phyloP scores from a whole-genome alignment of 2,888 invertebrate species.

The Beris morrisii region DNA sequence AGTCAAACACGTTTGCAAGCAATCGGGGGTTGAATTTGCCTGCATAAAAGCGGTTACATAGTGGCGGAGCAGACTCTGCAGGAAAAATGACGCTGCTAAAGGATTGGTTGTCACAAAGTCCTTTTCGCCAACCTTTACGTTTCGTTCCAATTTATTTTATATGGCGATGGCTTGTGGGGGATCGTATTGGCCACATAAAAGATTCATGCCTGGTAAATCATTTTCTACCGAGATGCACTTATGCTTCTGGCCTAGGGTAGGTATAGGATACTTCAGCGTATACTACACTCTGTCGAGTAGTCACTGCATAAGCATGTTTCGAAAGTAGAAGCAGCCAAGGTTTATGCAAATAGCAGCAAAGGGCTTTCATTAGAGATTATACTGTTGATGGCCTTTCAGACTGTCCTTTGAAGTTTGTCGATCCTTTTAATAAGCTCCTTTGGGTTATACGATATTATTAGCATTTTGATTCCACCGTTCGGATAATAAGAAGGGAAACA shows the following conservation, averaged over 20 bases:
- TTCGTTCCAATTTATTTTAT: background rate
- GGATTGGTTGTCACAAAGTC: background rate
- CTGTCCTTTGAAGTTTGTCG: constrained; percentile 27
- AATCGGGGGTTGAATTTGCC: no score
- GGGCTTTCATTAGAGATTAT: constrained; percentile 29
- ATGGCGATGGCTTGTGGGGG: background rate
- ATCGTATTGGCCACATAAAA: constrained; percentile 24
- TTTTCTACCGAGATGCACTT: constrained; percentile 27
- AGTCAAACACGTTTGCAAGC: no score
- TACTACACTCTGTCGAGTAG: constrained; percentile 18
- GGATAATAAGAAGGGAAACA: constrained; percentile 11
- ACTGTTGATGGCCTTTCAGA: constrained; percentile 28
- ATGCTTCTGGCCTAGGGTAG: background rate
- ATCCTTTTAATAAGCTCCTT: constrained; percentile 29
- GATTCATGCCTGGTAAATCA: constrained; percentile 25
- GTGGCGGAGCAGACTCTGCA: background rate
- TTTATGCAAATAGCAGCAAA: constrained; percentile 21
- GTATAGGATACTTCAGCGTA: background rate
- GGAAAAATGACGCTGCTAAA: background rate
- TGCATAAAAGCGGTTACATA: no score
- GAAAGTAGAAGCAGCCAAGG: background rate
- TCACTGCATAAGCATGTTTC: constrained; percentile 13
- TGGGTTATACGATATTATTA: constrained; percentile 28
- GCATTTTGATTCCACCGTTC: constrained; percentile 11
- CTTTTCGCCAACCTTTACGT: no score